Evolutionary conservation across 2,113 vertebrate genomes (phyloP).

Genomic region (Ophiodon elongatus): DNA sequence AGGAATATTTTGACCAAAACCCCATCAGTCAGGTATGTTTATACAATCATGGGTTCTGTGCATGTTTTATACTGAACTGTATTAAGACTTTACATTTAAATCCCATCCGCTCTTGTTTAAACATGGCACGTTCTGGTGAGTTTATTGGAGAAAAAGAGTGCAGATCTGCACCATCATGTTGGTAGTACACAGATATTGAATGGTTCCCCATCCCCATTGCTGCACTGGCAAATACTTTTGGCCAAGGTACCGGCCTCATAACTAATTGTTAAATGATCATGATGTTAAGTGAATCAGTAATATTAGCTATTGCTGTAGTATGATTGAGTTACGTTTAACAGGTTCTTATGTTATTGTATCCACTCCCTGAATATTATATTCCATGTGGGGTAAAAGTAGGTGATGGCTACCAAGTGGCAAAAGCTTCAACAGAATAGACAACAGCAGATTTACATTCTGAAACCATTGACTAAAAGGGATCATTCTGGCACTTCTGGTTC

Average conservation of each 20-base stretch:
- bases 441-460: background rate
- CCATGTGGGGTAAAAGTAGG: background rate
- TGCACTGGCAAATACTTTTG: background rate
- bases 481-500: background rate
- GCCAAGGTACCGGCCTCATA: background rate
- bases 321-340: too few species aligned
- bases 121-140: background rate
- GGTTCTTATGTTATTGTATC: too few species aligned
- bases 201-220: background rate
- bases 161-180: background rate
- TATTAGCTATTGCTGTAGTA: too few species aligned
- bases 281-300: too few species aligned
- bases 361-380: background rate
- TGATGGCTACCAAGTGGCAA: background rate
- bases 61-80: background rate
- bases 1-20: slow-evolving; percentile 99
- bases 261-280: too few species aligned
- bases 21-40: slow-evolving; percentile 96
- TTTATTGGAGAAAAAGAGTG: background rate
- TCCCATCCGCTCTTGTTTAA: background rate
- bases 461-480: background rate
- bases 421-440: background rate
- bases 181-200: background rate
- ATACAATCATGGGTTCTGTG: background rate
- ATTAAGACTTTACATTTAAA: background rate